Evolutionary conservation across 1,140 invertebrate species (phyloP).

Genomic region (Drosophila suzukii): DNA sequence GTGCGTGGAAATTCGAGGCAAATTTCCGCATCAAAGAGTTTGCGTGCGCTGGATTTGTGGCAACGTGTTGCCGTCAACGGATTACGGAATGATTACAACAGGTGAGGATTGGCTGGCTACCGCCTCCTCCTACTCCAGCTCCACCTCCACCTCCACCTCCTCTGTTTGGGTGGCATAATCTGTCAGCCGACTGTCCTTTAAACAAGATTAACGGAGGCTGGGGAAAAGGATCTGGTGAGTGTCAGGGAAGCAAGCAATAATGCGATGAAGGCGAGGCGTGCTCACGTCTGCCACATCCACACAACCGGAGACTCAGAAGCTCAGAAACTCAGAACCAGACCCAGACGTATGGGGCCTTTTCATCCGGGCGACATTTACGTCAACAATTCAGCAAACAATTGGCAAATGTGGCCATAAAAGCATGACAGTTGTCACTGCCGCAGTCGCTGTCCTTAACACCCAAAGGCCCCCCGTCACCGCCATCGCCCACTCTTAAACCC

Average conservation of each 20-base stretch:
- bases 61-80: conserved; percentile 40
- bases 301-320: background rate
- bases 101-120: conserved; percentile 40
- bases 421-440: conserved; percentile 70
- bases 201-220: conserved; percentile 69
- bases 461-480: background rate
- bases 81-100: conserved; percentile 55
- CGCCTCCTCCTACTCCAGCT: background rate
- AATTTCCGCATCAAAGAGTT: conserved; percentile 44
- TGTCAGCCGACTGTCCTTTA: conserved; percentile 57
- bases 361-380: conserved; percentile 69
- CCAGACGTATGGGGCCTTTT: conserved; percentile 38
- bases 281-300: conserved; percentile 27
- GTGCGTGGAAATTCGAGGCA: conserved; percentile 26
- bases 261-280: conserved; percentile 50
- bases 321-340: background rate
- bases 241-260: conserved; percentile 43
- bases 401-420: conserved; percentile 81
- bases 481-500: conserved; percentile 12
- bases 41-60: conserved; percentile 34
- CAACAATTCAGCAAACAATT: conserved; percentile 82
- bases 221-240: conserved; percentile 6
- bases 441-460: conserved; percentile 42
- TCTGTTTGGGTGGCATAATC: conserved; percentile 36
- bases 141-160: background rate